phyloP scores from a whole-genome alignment of 2,113 vertebrate genomes.

The Pimephales promelas region DNA sequence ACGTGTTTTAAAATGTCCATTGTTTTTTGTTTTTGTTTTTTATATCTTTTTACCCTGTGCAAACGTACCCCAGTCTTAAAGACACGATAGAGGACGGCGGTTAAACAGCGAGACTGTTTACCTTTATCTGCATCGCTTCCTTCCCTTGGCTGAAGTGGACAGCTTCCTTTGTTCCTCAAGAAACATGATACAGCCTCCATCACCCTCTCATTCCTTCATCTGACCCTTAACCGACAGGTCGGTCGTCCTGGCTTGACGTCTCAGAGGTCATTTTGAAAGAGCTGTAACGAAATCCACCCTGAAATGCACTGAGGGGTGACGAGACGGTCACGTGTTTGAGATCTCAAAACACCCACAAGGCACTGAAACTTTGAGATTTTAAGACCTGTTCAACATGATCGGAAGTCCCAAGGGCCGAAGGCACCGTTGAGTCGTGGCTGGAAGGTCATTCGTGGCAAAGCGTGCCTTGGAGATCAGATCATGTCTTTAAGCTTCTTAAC shows the following conservation, averaged over 20 bases:
- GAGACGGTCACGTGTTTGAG: background rate
- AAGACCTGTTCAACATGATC: slow-evolving; percentile 7
- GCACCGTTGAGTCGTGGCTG: background rate
- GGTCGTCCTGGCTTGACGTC: background rate
- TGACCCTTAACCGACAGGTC: slow-evolving; percentile 4
- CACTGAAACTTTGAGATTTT: slow-evolving; percentile 5
- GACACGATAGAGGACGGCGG: background rate
- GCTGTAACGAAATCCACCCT: slow-evolving; percentile 17
- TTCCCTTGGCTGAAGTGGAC: slow-evolving; percentile 36
- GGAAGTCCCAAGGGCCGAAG: background rate
- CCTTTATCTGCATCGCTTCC: slow-evolving; percentile 24
- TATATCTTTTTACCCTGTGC: background rate
- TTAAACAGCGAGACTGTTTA: slow-evolving; percentile 11
- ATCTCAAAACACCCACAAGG: slow-evolving; percentile 7
- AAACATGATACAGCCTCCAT: slow-evolving; percentile 28
- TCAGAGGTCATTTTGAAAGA: background rate
- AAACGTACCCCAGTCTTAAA: background rate
- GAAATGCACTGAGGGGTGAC: slow-evolving; percentile 21
- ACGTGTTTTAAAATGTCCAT: background rate
- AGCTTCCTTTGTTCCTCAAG: slow-evolving; percentile 28
- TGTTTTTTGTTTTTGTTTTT: background rate
- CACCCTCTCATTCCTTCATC: slow-evolving; percentile 4
- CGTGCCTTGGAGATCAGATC: background rate
- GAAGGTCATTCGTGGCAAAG: background rate
- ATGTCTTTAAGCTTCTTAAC: background rate